A percentile compares a stretch with the other conserved stretches of the same genome.
These are phyloP conservation scores for Thryonomys swinderianus DNA, from an alignment of 2,113 vertebrate species.

Conservation along the genomic window DNA sequence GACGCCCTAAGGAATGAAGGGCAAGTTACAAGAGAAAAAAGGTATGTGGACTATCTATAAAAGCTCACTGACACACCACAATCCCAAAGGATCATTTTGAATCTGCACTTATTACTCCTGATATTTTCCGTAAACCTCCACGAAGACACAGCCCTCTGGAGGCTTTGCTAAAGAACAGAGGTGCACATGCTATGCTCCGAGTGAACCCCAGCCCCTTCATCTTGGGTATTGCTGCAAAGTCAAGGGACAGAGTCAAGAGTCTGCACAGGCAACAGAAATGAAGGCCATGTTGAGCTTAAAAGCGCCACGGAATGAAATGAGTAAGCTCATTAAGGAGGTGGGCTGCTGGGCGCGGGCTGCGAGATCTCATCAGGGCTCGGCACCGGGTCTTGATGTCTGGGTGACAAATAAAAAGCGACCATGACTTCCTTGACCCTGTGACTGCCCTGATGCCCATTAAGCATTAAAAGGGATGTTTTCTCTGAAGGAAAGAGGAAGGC, in stretches of 20 bases:
- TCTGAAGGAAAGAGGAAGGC: not conserved
- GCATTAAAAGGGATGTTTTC: conserved; percentile 19
- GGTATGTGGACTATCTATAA: not conserved
- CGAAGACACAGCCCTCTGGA: not conserved
- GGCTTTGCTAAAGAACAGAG: not conserved
- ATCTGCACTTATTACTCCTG: not conserved
- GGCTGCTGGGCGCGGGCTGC: not conserved
- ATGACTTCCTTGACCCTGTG: conserved; percentile 41
- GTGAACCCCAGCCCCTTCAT: not conserved
- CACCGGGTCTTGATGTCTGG: not conserved
- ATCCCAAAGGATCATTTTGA: not conserved
- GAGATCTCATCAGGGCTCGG: conserved; percentile 1
- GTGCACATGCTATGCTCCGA: not conserved
- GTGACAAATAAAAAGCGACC: conserved; percentile 58
- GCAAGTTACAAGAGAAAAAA: not conserved
- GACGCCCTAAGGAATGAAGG: not conserved
- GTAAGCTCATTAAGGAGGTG: conserved; percentile 56
- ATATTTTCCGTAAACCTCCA: conserved; percentile 19
- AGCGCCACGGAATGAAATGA: conserved; percentile 43
- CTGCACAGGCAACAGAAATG: conserved; percentile 27
- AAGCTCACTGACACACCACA: not conserved
- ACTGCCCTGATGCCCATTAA: conserved; percentile 24
- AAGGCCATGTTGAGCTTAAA: conserved; percentile 18
- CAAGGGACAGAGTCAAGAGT: conserved; percentile 8
- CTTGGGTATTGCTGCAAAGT: not conserved